phyloP scores from a whole-genome alignment of 2,797 vertebrate species.

The Ctenopoma kingsleyae region DNA sequence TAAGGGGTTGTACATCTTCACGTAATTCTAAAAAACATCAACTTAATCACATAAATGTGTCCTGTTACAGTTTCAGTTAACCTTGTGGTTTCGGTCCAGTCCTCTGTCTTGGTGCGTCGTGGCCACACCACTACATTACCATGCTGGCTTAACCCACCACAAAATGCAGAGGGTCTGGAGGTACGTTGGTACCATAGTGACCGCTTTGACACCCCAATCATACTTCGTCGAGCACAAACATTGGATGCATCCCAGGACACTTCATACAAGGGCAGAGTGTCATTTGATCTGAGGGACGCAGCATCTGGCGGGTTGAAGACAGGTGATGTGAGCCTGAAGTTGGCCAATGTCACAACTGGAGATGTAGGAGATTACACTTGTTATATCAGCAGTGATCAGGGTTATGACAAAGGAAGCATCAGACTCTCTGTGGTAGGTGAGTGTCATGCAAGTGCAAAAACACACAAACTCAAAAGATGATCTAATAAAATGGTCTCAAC shows the following conservation, averaged over 20 bases:
- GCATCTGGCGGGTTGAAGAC: constrained; percentile 50
- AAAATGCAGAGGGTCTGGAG: constrained; percentile 64
- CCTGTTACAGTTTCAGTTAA: constrained; percentile 25
- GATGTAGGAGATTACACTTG: constrained; percentile 68
- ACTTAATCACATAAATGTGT: neutral
- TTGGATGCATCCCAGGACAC: neutral
- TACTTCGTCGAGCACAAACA: constrained; percentile 30
- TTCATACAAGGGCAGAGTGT: constrained; percentile 47
- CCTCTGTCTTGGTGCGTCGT: neutral
- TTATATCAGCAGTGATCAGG: constrained; percentile 63
- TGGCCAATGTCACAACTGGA: constrained; percentile 39
- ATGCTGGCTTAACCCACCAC: constrained; percentile 70
- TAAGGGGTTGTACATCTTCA: no score
- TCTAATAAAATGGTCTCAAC: neutral
- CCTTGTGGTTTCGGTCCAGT: constrained; percentile 15
- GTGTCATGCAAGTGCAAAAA: neutral
- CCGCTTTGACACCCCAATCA: neutral
- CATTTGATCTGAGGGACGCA: constrained; percentile 45
- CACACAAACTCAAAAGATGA: rapidly evolving
- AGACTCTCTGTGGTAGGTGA: constrained; percentile 65
- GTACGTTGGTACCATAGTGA: constrained; percentile 61
- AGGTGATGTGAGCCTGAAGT: constrained; percentile 72
- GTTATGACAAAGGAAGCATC: constrained; percentile 5
- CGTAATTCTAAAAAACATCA: no score
- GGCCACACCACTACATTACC: constrained; percentile 53